Evolutionary conservation across 2,888 invertebrate species (phyloP).

Genomic region (Leptinotarsa juncta): DNA sequence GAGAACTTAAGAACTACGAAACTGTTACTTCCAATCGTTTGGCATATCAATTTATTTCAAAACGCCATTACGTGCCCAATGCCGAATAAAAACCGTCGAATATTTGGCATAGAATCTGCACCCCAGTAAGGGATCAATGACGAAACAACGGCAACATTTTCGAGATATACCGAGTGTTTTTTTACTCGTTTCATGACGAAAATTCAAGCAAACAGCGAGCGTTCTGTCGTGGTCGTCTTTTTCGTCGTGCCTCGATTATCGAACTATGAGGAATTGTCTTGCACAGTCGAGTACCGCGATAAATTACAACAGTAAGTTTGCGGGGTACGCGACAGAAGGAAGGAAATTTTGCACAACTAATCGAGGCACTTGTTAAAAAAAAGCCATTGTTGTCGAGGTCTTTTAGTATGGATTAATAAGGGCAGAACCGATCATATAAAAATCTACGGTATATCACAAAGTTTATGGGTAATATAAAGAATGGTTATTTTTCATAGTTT

Average conservation of each 20-base stretch:
- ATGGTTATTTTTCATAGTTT: too few species aligned
- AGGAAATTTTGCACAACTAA: neutral
- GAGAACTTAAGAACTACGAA: too few species aligned
- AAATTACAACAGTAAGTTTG: neutral
- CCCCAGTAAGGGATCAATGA: constrained; percentile 1
- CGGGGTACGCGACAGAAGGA: neutral
- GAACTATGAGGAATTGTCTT: neutral
- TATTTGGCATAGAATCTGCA: constrained; percentile 23
- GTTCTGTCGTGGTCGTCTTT: neutral
- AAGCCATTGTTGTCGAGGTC: constrained; percentile 4
- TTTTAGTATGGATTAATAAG: too few species aligned
- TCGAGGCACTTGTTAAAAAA: constrained; percentile 15
- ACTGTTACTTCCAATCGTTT: too few species aligned
- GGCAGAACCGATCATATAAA: too few species aligned
- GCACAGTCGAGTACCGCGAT: neutral
- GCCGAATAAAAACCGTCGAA: constrained; percentile 24
- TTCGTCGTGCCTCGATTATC: neutral
- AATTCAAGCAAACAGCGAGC: neutral
- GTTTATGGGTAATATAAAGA: too few species aligned
- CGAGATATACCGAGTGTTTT: neutral
- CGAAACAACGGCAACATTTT: neutral
- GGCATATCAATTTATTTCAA: too few species aligned
- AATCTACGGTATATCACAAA: too few species aligned
- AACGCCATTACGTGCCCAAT: too few species aligned
- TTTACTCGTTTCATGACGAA: constrained; percentile 16